phyloP scores from a whole-genome alignment of 2,888 invertebrate genomes.

The Lamellibrachia satsuma region DNA sequence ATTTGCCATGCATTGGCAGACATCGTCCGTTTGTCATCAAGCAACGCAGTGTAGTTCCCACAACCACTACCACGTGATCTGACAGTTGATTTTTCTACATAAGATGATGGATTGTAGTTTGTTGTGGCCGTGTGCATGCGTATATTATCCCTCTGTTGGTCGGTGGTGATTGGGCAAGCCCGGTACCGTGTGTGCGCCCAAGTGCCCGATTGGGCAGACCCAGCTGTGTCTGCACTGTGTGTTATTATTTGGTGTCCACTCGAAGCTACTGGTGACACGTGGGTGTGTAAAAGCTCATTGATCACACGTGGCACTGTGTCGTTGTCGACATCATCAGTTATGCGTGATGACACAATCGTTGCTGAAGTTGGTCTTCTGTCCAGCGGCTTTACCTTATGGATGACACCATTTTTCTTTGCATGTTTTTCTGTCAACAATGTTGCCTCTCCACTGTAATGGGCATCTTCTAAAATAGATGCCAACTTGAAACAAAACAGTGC shows the following conservation, averaged over 20 bases:
- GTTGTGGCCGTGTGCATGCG: neutral
- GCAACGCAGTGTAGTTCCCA: neutral
- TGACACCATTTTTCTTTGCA: neutral
- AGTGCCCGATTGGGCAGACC: conserved; percentile 17
- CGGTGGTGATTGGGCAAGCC: neutral
- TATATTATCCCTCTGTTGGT: neutral
- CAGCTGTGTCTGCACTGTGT: neutral
- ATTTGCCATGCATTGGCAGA: neutral
- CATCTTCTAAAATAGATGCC: neutral
- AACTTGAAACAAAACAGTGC: neutral
- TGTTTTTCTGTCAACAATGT: neutral
- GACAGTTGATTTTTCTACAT: neutral
- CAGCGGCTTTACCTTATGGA: neutral
- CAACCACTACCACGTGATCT: neutral
- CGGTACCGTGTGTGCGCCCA: neutral
- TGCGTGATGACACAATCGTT: neutral
- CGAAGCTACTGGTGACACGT: neutral
- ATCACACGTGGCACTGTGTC: conserved; percentile 13
- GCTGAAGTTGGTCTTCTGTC: neutral
- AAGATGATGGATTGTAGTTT: neutral
- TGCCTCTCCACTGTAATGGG: neutral
- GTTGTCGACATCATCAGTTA: neutral
- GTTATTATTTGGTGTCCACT: neutral
- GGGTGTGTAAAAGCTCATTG: neutral
- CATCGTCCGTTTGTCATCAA: neutral